Evolutionary conservation across 2,888 invertebrate species (phyloP), one percentile per base, ranked within the genome.

Genomic region (Mythimna vitellina): DNA sequence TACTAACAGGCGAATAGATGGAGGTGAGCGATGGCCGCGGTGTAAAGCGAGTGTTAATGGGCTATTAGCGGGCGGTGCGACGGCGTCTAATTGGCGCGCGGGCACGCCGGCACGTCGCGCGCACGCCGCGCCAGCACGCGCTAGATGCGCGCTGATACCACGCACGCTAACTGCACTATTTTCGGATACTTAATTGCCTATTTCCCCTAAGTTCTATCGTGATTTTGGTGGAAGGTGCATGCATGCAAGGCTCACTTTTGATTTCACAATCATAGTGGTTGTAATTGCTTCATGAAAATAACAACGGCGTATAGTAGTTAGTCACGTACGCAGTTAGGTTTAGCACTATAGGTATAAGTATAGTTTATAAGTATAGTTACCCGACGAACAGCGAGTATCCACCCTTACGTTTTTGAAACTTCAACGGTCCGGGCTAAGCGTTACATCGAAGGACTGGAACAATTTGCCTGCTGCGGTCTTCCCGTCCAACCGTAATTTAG

Each of bases 1-100:
- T 65, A 81, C 65, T 85, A 86, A 86, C 86, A 86, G 86, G 84
- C 83, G 85, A 86, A 88, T 89, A 91, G 93, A 93, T 93, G 91
- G 89, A 87, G 88, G 91, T 90, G 88, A 89, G 89, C 90, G 92
- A 93, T 92, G 91, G 88, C 88, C 88, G 89, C 81, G 80, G 89
- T 90, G 92, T 92, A 91, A 91, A 90, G 89, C 92, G 92, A 92
- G 95, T 94, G 95, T 94, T 95, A 96, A 96, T 94, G 92, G 94
- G 83, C 94, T 91, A 95, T 95, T 95, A 94, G 95, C 89, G 86
- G 89, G 89, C 89, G 88, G 89, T 89, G 90, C 88, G 83, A 87
- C 86, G 80, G 87, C 89, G 88, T 92, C 89, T 94, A 94, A 94
- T 94, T 94, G 95, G 94, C 92, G 88, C 86, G 89, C 89, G 84